Evolutionary conservation across 1,140 invertebrate species (phyloP).

Genomic region (Tetraneura akinire): DNA sequence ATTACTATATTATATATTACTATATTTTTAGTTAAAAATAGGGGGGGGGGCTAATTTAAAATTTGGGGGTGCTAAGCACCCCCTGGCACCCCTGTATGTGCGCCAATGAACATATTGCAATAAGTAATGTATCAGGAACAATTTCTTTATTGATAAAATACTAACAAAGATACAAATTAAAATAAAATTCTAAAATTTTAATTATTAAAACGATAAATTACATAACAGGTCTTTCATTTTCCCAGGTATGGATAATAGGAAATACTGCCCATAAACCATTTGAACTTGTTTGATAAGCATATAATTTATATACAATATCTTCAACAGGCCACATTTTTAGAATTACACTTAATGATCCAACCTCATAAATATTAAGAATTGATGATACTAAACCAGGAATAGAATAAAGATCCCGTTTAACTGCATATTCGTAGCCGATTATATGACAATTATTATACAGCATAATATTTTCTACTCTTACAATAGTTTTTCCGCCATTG

Average conservation of each 20-base stretch:
- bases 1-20: too few relatives aligned
- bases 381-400: neutral
- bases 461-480: slow-evolving; percentile 1
- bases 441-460: neutral
- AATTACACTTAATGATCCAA: neutral
- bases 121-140: too few relatives aligned
- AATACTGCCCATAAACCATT: neutral
- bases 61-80: too few relatives aligned
- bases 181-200: too few relatives aligned
- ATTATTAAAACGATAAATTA: too few relatives aligned
- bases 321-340: neutral
- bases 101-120: too few relatives aligned
- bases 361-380: neutral
- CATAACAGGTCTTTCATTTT: too few relatives aligned
- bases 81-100: too few relatives aligned
- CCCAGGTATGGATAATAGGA: neutral
- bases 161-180: too few relatives aligned
- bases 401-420: neutral
- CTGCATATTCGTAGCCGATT: neutral
- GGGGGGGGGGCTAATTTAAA: too few relatives aligned
- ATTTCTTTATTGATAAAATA: too few relatives aligned
- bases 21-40: too few relatives aligned
- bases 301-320: neutral
- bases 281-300: neutral
- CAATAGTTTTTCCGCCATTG: neutral